These are phyloP conservation scores for Apocheima hispidaria DNA, from an alignment of 2,888 invertebrate species.

Conservation along the genomic window DNA sequence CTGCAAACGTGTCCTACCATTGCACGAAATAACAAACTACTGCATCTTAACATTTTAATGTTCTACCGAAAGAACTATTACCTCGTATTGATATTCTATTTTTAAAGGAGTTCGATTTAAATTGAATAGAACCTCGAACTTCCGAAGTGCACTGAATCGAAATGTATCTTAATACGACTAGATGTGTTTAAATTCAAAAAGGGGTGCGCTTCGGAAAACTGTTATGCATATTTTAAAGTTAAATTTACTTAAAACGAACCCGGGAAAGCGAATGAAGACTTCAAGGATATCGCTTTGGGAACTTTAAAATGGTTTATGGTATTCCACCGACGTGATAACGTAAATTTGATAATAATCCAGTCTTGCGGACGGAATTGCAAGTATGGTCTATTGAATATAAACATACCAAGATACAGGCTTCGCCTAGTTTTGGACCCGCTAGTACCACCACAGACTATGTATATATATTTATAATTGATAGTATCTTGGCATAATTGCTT, in stretches of 20 bases:
- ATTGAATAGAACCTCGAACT: conserved; percentile 68
- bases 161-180: conserved; percentile 84
- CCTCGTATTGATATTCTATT: conserved; percentile 27
- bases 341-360: conserved; percentile 62
- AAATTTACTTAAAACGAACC: conserved; percentile 77
- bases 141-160: conserved; percentile 76
- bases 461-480: no score
- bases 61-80: neutral
- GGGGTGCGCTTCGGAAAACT: conserved; percentile 84
- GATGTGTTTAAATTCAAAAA: conserved; percentile 83
- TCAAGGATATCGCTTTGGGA: conserved; percentile 71
- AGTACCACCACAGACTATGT: no score
- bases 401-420: no score
- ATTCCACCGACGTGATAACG: conserved; percentile 72
- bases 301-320: conserved; percentile 81
- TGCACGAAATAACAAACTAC: neutral
- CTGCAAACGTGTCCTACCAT: no score
- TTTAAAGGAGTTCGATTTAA: conserved; percentile 40
- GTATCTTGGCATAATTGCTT: no score
- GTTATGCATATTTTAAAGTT: conserved; percentile 86
- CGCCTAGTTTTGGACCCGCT: neutral
- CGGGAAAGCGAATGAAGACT: conserved; percentile 69
- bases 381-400: conserved; percentile 41
- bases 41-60: neutral
- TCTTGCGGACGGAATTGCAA: conserved; percentile 54